Evolutionary conservation across 2,113 vertebrate genomes (phyloP), one percentile per base, ranked within the genome.

Genomic region (Hemichromis elongatus): DNA sequence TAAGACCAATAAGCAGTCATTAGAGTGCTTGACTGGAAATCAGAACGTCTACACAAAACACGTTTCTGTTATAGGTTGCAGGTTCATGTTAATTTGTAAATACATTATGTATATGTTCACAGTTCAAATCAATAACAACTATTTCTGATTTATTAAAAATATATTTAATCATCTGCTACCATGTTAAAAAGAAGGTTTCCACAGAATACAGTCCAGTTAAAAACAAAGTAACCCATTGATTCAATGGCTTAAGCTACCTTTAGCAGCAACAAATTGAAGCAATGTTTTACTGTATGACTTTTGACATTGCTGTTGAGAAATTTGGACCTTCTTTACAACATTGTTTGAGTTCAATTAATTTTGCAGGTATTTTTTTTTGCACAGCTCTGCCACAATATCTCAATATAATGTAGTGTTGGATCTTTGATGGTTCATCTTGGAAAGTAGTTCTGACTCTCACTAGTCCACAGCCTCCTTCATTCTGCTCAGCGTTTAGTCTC

Each of bases 61-160:
- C 3, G 42, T 83, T 83, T 83, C 24, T 45, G 19, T 79, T 75
- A 82, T 90, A 93, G 86, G 78, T 86, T 85, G 75, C 47, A 53
- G 7, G 21, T 21, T 14, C 0, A 19, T 10, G 9, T 21, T 77
- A 19, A 12, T 40, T n/a, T 24, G 14, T 28, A 86, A 42, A 82
- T 61, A 80, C 4, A 21, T 12, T 30, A 42, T 12, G 2, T 18
- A 28, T 19, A 59, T n/a, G 10, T 66, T 70, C 40, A 70, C 13
- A 45, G 40, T 2, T 45, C 45, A 18, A 70, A 16, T 70, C 37
- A 70, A 70, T 70, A 26, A 68, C 14, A 24, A 70, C 40, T 68
- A 14, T 26, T 45, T 26, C 14, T 70, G 13, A 1, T 45, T 45
- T 45, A 45, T 18, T 45, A 45, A 26, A 45, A 45, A 70, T 45